These are phyloP conservation scores for Rutpela maculata DNA, from an alignment of 2,888 invertebrate genomes.

Conservation along the genomic window DNA sequence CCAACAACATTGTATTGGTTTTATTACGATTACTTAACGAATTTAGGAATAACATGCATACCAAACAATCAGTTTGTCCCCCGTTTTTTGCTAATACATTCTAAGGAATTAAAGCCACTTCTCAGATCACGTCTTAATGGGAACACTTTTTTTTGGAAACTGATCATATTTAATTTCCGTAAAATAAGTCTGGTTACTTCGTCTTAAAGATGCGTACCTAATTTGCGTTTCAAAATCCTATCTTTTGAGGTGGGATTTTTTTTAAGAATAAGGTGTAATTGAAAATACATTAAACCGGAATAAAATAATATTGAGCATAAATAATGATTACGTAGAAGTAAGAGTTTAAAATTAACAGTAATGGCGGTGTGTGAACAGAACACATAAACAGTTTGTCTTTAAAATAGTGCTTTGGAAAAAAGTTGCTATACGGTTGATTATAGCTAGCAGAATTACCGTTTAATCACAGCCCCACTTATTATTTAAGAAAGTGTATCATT, in stretches of 20 bases:
- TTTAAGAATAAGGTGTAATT: constrained; percentile 47
- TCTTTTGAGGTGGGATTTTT: constrained; percentile 51
- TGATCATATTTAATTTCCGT: constrained; percentile 55
- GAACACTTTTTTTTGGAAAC: constrained; percentile 53
- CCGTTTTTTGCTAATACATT: constrained; percentile 35
- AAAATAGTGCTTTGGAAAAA: constrained; percentile 42
- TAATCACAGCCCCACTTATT: constrained; percentile 65
- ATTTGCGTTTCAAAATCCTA: constrained; percentile 55
- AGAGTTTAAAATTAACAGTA: constrained; percentile 40
- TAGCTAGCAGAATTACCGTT: constrained; percentile 63
- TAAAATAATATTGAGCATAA: constrained; percentile 47
- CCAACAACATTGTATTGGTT: neutral
- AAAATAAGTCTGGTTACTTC: constrained; percentile 56
- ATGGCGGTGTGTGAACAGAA: constrained; percentile 46
- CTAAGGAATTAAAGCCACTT: constrained; percentile 48
- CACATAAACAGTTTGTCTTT: constrained; percentile 45
- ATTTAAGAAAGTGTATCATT: constrained; percentile 65
- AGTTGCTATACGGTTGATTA: constrained; percentile 56
- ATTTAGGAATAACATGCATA: constrained; percentile 48
- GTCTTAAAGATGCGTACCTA: constrained; percentile 60
- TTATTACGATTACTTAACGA: constrained; percentile 44
- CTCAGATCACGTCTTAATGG: constrained; percentile 54
- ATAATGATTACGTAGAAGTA: constrained; percentile 45
- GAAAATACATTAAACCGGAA: constrained; percentile 53
- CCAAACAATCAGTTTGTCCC: constrained; percentile 43